These are phyloP conservation scores for Canis aureus DNA, from an alignment of 2,113 vertebrate species.

Conservation along the genomic window DNA sequence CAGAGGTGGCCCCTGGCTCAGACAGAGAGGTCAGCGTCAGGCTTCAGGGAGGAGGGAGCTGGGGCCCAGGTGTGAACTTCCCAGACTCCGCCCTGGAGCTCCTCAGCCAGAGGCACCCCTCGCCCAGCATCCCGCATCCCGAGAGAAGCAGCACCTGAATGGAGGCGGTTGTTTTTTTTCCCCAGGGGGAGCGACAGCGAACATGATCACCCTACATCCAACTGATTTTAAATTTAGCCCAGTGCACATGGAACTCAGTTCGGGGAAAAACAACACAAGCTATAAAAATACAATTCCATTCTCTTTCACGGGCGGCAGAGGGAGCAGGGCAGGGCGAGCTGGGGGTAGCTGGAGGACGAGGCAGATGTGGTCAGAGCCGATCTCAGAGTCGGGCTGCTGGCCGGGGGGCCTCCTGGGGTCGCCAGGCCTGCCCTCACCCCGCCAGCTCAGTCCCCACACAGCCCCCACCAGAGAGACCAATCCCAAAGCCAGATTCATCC, in stretches of 20 bases:
- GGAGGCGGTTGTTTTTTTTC: not conserved
- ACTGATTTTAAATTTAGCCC: constrained; percentile 72
- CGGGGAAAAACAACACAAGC: constrained; percentile 42
- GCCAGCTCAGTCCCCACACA: not conserved
- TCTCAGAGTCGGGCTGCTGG: rapidly evolving
- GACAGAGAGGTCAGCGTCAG: not conserved
- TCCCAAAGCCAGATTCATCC: not conserved
- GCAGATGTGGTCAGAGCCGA: no score
- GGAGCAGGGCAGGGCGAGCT: not conserved
- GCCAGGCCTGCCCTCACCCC: not conserved
- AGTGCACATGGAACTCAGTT: constrained; percentile 22
- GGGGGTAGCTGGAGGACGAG: not conserved
- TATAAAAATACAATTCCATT: constrained; percentile 63
- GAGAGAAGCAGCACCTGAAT: not conserved
- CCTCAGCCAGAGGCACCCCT: not conserved
- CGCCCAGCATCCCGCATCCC: not conserved
- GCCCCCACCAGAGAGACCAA: not conserved
- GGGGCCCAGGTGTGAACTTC: not conserved
- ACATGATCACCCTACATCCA: not conserved
- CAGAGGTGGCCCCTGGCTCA: no score
- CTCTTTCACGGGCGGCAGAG: not conserved
- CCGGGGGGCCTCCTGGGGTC: not conserved
- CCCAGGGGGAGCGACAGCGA: not conserved
- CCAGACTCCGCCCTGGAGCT: not conserved
- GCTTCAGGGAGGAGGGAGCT: not conserved